Evolutionary conservation across 2,888 invertebrate species (phyloP).

Genomic region (Chorisops tibialis): DNA sequence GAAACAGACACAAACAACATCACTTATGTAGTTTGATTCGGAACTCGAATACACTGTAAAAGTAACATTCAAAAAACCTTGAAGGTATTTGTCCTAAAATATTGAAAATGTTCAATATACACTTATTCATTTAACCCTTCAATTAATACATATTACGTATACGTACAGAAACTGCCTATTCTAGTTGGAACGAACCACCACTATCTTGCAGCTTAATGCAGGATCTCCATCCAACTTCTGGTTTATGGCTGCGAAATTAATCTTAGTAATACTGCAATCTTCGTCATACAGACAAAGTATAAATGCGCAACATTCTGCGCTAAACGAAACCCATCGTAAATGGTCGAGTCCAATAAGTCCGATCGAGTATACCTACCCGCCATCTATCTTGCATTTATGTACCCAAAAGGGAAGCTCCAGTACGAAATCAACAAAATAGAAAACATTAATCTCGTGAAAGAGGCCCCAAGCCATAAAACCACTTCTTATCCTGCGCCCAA

Average conservation of each 20-base stretch:
- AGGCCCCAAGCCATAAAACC: conserved; percentile 22
- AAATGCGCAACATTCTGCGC: conserved; percentile 21
- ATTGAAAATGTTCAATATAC: no score
- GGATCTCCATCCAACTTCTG: no score
- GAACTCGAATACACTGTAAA: no score
- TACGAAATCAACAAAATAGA: conserved; percentile 22
- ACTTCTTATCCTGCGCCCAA: background rate
- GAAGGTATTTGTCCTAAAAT: no score
- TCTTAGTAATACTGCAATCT: conserved; percentile 18
- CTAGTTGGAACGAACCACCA: no score
- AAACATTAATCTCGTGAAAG: conserved; percentile 21
- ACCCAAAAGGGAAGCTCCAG: conserved; percentile 7
- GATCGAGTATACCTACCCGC: background rate
- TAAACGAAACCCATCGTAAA: conserved; percentile 17
- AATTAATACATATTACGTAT: no score
- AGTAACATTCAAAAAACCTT: no score
- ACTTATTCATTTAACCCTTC: no score
- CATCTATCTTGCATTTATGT: conserved; percentile 3
- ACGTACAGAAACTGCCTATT: no score
- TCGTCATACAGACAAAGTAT: conserved; percentile 9
- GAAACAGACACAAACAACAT: no score
- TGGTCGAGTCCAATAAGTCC: conserved; percentile 1
- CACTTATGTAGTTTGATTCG: no score
- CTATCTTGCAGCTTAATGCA: no score
- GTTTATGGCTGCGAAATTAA: conserved; percentile 8